Base-by-base conservation (phyloP, 2,888 invertebrate genomes). In the Crepidodera aurea region DNA sequence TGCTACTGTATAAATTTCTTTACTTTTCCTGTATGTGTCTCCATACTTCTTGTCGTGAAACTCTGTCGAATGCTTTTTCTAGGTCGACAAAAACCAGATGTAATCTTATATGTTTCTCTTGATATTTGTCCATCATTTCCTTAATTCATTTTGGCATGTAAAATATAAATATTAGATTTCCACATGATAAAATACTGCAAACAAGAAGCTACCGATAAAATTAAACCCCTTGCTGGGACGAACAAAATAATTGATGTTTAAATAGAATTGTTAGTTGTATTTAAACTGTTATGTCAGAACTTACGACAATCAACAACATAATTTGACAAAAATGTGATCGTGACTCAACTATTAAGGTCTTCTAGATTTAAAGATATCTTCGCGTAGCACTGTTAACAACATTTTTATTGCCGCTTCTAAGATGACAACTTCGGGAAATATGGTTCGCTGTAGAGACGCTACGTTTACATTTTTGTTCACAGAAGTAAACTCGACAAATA, bases 401-500 rank as follows among this genome's bases (percentile, higher is more conserved):
- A 27, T 48, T 48, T 48, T 48, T 48, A 48, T 29, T 15, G 16
- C 48, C 15, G 27, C 22, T 15, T 13, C 27, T 8, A 29, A 7
- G 27, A 48, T 16, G 48, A 48, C 48, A 48, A 29, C 22, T 46
- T 16, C 10, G 25, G 12, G 25, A 46, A 46, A 46, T 46, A 46
- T 46, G 10, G 48, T 48, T 27, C 3, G 22, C 27, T 22, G 27
- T 7, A 48, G 12, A 13, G 27, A 12, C 7, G 13, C 15, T 48
- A 48, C 8, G 29, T 48, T 48, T 48, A 48, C 48, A 48, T 39
- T n/a, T n/a, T n/a, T n/a, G n/a, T n/a, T n/a, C n/a, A n/a, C n/a
- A n/a, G 16, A 5, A 39, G n/a, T 22, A 22, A 22, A 22, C n/a
- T n/a, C n/a, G n/a, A n/a, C n/a, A n/a, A n/a, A n/a, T n/a, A n/a